phyloP scores from a whole-genome alignment of 2,888 invertebrate genomes.

The Mimas tiliae region DNA sequence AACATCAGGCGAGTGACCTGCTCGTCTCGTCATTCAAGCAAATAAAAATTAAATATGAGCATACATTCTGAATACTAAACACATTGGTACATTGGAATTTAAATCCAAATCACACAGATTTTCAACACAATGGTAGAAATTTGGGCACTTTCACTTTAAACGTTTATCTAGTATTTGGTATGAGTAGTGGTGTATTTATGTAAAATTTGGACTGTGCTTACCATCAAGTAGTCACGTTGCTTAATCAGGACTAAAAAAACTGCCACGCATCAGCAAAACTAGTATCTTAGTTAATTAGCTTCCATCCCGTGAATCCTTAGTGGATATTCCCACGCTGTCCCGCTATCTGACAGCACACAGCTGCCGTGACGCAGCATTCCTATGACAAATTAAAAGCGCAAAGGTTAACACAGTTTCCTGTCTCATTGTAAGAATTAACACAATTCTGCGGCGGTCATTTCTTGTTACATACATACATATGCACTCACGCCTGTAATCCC shows the following conservation, averaged over 20 bases:
- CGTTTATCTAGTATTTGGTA: conserved; percentile 5
- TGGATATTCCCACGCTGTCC: conserved; percentile 1
- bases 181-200: conserved; percentile 5
- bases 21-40: too few species aligned
- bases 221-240: too few species aligned
- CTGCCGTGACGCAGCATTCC: conserved; percentile 17
- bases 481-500: too few species aligned
- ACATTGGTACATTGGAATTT: neutral
- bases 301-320: neutral
- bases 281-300: neutral
- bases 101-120: neutral
- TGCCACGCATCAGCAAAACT: too few species aligned
- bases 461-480: neutral
- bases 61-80: neutral
- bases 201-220: neutral
- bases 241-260: too few species aligned
- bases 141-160: conserved; percentile 2
- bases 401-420: conserved; percentile 24
- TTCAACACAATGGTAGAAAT: neutral
- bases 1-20: too few species aligned
- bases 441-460: conserved; percentile 1
- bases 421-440: conserved; percentile 25
- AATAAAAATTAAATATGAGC: too few species aligned
- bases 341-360: neutral
- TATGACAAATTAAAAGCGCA: conserved; percentile 24